These are phyloP conservation scores for Scomberomorus guttatus DNA, from an alignment of 2,797 vertebrate species.

Conservation along the genomic window DNA sequence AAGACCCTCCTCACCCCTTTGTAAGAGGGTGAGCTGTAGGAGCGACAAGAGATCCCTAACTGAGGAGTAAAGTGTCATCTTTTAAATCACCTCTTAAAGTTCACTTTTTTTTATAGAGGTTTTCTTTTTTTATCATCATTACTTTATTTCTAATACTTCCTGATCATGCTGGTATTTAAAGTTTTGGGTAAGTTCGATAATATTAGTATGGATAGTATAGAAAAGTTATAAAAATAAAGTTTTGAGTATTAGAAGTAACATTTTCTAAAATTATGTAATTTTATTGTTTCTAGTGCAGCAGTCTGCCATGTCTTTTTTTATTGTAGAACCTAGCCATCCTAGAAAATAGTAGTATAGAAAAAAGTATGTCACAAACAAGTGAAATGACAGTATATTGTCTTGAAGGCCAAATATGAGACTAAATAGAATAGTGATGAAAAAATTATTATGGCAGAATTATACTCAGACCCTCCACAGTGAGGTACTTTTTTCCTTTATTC, in stretches of 20 bases:
- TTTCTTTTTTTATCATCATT: background rate
- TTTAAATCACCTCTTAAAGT: background rate
- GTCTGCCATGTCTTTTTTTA: background rate
- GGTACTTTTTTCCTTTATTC: conserved; percentile 27
- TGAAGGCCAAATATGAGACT: background rate
- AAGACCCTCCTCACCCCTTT: background rate
- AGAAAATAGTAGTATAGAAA: too few species aligned
- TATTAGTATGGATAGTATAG: too few species aligned
- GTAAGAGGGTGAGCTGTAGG: background rate
- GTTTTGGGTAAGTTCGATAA: too few species aligned
- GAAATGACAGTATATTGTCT: background rate
- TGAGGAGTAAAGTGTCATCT: background rate
- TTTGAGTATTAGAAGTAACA: too few species aligned
- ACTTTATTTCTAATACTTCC: background rate
- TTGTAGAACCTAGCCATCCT: background rate
- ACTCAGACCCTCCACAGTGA: conserved; percentile 6
- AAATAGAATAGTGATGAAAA: background rate
- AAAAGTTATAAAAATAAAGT: too few species aligned
- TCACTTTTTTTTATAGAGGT: background rate
- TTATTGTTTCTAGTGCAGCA: background rate
- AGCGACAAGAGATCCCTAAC: background rate
- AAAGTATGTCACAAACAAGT: background rate
- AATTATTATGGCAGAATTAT: background rate
- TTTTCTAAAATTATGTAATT: background rate
- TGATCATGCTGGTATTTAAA: too few species aligned